Evolutionary conservation across 2,113 vertebrate species (phyloP).

Genomic region (Mohoua ochrocephala): DNA sequence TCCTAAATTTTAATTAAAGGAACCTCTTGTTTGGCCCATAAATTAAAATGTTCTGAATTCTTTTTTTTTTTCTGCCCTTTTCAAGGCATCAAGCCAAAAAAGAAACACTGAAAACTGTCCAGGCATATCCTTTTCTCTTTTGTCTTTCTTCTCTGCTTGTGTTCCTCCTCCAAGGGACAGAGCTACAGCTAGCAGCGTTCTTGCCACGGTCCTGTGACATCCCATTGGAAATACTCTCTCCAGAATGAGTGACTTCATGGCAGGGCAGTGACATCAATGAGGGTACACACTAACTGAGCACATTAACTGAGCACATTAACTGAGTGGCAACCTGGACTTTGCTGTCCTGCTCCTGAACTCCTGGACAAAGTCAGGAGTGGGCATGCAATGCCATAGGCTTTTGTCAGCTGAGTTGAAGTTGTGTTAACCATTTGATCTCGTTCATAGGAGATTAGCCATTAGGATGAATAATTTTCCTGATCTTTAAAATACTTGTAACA

Average conservation of each 20-base stretch:
- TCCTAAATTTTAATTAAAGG: conserved; percentile 71
- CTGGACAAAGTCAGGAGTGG: neutral
- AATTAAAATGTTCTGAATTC: conserved; percentile 52
- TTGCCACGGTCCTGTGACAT: neutral
- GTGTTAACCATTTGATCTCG: neutral
- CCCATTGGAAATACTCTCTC: neutral
- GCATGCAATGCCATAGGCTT: neutral
- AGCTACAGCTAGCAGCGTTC: neutral
- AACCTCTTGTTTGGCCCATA: conserved; percentile 51
- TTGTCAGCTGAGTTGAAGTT: neutral
- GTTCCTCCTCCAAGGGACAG: neutral
- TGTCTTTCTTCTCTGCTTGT: neutral
- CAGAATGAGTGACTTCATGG: neutral
- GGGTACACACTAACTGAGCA: neutral
- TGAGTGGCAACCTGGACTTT: neutral
- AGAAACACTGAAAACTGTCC: neutral
- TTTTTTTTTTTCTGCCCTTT: neutral
- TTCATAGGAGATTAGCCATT: neutral
- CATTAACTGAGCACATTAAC: neutral
- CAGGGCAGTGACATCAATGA: neutral
- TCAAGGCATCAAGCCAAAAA: conserved; percentile 42
- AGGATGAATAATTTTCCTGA: neutral
- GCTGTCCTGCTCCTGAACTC: neutral
- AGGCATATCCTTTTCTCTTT: neutral
- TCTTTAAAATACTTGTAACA: neutral